Base-by-base conservation (phyloP, 2,797 vertebrate genomes). In the Hipposideros larvatus region DNA sequence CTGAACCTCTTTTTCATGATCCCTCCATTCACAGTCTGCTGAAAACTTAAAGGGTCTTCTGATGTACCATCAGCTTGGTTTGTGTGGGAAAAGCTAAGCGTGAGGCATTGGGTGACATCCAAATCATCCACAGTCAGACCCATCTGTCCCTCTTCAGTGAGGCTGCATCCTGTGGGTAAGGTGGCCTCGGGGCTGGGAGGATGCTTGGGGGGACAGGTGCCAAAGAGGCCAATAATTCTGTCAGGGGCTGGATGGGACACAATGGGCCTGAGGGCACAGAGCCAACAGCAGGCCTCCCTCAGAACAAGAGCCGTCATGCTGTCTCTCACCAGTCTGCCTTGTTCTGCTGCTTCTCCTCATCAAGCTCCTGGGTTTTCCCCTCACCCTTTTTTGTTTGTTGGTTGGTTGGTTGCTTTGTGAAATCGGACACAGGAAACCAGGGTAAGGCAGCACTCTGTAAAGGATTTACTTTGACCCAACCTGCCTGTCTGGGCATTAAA, bases 171-270 rank as follows among this genome's bases (percentile, higher is more conserved):
- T 96, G 90, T 93, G 78, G 37, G 48, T 22, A 59, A 59, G 75
- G 79, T 74, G 37, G 71, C 68, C 71, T n/a, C 19, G 51, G 43
- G 15, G 3, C 82, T 43, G 19, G 70, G 83, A 94, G 92, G 92
- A 97, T 95, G 96, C 88, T 65, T 73, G 5, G 11, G 66, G 66
- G 66, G 55, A 87, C 6, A n/a, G 61, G 46, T 94, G 86, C 89
- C 96, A 95, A 71, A 92, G 84, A 94, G 53, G 41, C 46, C 55
- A 85, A 90, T 96, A 86, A 94, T 95, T 97, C 96, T 97, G 85
- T 97, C 97, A 95, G 46, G n/a, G 41, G 26, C 28, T 26, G 41
- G 70, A 94, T 63, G 73, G 86, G 63, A 92, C 79, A 95, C 87
- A 97, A 95, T 95, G 70, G 48, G 31, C 71, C 31, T 1, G 4